Evolutionary conservation across 2,113 vertebrate species (phyloP).

Genomic region (Raja brachyura): DNA sequence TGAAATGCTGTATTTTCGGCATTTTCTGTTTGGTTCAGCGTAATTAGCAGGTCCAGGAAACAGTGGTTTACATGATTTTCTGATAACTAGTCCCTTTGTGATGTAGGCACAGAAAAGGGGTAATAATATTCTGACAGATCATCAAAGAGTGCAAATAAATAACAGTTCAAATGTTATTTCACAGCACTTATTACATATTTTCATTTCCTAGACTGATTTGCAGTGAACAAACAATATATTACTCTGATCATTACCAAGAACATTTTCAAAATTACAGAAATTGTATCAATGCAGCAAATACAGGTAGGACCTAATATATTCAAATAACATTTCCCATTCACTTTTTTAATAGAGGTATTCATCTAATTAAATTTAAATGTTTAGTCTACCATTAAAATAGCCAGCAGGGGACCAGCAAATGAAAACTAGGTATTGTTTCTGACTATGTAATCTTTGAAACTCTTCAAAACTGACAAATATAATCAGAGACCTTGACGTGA

Average conservation of each 20-base stretch:
- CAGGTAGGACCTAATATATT: neutral
- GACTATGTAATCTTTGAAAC: neutral
- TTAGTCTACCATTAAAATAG: neutral
- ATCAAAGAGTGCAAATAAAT: neutral
- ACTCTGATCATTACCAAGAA: neutral
- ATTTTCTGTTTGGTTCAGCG: neutral
- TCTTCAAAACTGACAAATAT: neutral
- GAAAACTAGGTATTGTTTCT: neutral
- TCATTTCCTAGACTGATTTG: neutral
- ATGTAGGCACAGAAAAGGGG: neutral
- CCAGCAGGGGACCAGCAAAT: neutral
- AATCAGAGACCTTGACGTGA: neutral
- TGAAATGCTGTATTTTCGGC: too few relatives aligned
- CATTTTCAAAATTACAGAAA: neutral
- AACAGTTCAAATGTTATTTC: neutral
- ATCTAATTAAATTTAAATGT: constrained; percentile 23
- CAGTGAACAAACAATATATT: neutral
- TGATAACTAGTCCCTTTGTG: neutral
- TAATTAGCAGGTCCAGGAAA: neutral
- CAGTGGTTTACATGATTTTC: neutral
- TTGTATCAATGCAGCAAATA: neutral
- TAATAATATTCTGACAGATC: neutral
- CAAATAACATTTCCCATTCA: neutral
- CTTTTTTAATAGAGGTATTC: neutral
- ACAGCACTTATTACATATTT: neutral